phyloP scores from a whole-genome alignment of 1,140 invertebrate genomes.

The Metaphire vulgaris region DNA sequence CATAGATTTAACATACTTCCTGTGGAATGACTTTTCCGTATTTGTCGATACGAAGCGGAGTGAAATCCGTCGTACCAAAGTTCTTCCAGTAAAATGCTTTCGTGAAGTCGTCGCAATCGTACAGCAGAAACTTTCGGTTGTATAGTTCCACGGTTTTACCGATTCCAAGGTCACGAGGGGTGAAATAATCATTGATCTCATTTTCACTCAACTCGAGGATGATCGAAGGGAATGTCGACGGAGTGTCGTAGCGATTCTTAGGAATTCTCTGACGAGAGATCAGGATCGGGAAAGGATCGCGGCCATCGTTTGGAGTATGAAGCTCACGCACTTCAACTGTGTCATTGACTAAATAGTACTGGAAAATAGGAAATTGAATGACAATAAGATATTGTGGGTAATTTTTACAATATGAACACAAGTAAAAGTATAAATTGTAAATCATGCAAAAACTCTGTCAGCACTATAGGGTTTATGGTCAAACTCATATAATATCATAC shows the following conservation, averaged over 20 bases:
- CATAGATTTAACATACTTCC: too few relatives aligned
- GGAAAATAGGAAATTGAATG: too few relatives aligned
- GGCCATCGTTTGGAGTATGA: conserved; percentile 62
- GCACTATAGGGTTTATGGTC: too few relatives aligned
- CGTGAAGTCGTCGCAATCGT: conserved; percentile 68
- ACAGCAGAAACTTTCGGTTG: conserved; percentile 65
- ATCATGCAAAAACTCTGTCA: too few relatives aligned
- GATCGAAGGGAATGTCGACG: conserved; percentile 47
- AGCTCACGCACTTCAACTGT: conserved; percentile 69
- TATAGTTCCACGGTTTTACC: conserved; percentile 68
- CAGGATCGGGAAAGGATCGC: conserved; percentile 66
- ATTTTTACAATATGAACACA: too few relatives aligned
- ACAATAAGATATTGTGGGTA: too few relatives aligned
- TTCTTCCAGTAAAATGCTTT: conserved; percentile 66
- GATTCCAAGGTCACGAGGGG: conserved; percentile 64
- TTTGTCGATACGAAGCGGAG: conserved; percentile 32
- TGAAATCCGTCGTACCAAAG: conserved; percentile 47
- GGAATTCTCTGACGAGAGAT: conserved; percentile 66
- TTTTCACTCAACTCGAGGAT: conserved; percentile 57
- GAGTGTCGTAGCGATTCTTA: conserved; percentile 64
- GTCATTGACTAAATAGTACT: conserved; percentile 74
- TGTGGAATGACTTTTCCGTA: not conserved
- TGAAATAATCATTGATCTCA: conserved; percentile 59
- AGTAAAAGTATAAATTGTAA: too few relatives aligned
- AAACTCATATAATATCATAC: too few relatives aligned